Evolutionary conservation across 2,797 vertebrate species (phyloP), one percentile per base, ranked within the genome.

Genomic region (Thaleichthys pacificus): DNA sequence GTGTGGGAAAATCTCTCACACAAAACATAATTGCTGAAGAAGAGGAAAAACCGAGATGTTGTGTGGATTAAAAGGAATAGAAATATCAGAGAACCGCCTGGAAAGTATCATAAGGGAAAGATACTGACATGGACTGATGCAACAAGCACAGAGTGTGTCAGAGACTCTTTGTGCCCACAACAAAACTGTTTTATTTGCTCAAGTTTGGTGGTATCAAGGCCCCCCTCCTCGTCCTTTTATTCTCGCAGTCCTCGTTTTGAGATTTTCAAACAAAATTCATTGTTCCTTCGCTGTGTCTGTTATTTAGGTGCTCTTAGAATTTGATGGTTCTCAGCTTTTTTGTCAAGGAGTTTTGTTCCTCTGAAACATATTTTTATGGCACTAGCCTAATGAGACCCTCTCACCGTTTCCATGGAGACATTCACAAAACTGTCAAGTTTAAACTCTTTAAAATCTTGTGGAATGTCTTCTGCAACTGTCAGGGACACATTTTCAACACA

Each of bases 391-490:
- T 91, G 91, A 94, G 91, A 88, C 86, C 86, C 82, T 91, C 88
- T 84, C 80, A 61, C 74, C 81, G 93, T 93, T 92, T 86, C 93
- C 90, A 94, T 93, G 90, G 93, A 86, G 88, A 94, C 91, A 87
- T 87, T 91, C 91, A 91, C 89, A 93, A 93, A 93, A 91, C 91
- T 92, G 92, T 93, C 93, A 93, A 91, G 89, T 92, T 92, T 89
- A 86, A 80, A 80, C 82, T 86, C 82, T 89, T 81, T 87, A 84
- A 87, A 83, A 88, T 87, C 77, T 73, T 77, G 73, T 72, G 71
- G 80, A 71, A 70, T 80, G 80, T 88, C 85, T 89, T 85, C 83
- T 84, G 87, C 90, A 89, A 88, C 89, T 92, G 93, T 92, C 90
- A 92, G 85, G 90, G 84, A 89, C 84, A 87, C 82, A 80, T 88